Conservation (phyloP, 2,113 vertebrate genomes). For the Tympanuchus pallidicinctus region DNA sequence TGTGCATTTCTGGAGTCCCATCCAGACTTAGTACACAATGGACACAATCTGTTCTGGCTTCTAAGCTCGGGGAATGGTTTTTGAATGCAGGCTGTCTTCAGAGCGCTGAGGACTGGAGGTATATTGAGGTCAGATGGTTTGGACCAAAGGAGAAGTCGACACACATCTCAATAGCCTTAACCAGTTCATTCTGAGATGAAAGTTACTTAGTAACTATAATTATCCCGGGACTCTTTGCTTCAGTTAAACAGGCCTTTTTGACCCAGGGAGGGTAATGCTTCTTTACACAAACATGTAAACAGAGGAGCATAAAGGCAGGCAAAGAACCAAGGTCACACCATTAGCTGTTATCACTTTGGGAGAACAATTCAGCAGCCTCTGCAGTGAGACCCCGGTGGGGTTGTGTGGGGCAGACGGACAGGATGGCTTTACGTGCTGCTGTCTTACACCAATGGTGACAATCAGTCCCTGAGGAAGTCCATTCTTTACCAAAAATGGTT, state of each 20-base stretch:
- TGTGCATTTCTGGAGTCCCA: not conserved
- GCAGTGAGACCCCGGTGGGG: not conserved
- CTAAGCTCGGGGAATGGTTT: not conserved
- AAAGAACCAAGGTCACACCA: not conserved
- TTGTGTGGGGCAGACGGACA: not conserved
- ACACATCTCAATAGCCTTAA: conserved; percentile 1
- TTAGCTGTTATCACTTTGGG: not conserved
- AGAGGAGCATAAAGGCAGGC: conserved; percentile 6
- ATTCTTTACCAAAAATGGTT: not conserved
- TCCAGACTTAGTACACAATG: not conserved
- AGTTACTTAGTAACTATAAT: conserved; percentile 67
- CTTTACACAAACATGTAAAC: conserved; percentile 30
- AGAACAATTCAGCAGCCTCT: not conserved
- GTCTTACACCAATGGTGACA: not conserved
- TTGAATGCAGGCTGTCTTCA: not conserved
- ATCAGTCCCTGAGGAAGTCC: not conserved
- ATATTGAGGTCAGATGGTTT: conserved; percentile 12
- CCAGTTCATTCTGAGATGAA: not conserved
- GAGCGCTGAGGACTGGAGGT: not conserved
- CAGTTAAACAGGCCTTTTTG: conserved; percentile 43
- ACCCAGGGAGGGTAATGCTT: not conserved
- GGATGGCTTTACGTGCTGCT: not conserved
- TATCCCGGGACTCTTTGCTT: conserved; percentile 31
- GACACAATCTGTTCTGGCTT: not conserved
- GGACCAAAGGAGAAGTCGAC: not conserved